Evolutionary conservation across 2,888 invertebrate species (phyloP).

Genomic region (Lasioglossum lativentre): DNA sequence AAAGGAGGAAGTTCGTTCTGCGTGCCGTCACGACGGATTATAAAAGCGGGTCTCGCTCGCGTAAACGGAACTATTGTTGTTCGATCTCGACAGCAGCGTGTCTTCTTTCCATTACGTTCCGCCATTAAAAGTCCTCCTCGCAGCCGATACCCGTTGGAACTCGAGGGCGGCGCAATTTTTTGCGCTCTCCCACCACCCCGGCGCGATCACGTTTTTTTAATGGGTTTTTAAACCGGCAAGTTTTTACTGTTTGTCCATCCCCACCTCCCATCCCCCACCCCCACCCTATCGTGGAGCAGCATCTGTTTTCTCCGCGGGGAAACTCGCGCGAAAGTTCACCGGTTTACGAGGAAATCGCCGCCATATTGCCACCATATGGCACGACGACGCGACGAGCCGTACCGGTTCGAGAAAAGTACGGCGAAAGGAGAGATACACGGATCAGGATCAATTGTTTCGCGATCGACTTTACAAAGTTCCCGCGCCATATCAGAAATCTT

Average conservation of each 20-base stretch:
- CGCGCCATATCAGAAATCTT: background rate
- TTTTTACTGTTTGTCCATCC: background rate
- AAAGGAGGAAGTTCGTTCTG: background rate
- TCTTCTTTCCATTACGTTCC: background rate
- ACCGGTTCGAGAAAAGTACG: background rate
- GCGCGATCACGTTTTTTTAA: constrained; percentile 2
- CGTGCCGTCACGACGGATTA: background rate
- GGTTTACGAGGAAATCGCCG: constrained; percentile 53
- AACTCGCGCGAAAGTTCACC: constrained; percentile 10
- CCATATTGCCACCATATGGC: constrained; percentile 43
- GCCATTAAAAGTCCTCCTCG: background rate
- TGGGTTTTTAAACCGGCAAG: constrained; percentile 1
- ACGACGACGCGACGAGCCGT: too few relatives aligned
- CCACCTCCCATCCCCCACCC: too few relatives aligned
- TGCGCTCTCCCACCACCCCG: background rate
- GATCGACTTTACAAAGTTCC: constrained; percentile 1
- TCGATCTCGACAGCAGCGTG: constrained; percentile 1
- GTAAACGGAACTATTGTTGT: constrained; percentile 6
- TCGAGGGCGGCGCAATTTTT: background rate
- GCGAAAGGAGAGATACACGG: constrained; percentile 15
- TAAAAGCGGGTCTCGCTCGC: background rate
- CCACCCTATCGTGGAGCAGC: background rate
- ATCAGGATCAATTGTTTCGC: constrained; percentile 13
- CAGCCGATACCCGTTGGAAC: background rate
- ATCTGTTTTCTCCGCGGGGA: constrained; percentile 6